A percentile compares a stretch with the other conserved stretches of the same genome.
Evolutionary conservation across 2,797 vertebrate species (phyloP).

Genomic region (Sebastes umbrosus): DNA sequence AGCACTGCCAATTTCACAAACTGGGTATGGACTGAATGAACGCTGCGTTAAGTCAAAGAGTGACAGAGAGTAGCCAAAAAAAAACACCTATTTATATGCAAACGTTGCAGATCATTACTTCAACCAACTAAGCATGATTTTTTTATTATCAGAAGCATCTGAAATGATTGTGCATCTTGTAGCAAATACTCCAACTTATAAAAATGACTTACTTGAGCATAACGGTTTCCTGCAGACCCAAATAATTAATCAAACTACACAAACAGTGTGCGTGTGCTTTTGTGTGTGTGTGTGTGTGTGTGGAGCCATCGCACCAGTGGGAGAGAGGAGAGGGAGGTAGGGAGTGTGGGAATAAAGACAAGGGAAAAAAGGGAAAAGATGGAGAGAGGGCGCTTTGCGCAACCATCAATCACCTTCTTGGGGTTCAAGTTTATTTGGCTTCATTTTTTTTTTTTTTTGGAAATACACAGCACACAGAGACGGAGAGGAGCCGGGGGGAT

Average conservation of each 20-base stretch:
- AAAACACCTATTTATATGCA: slow-evolving; percentile 8
- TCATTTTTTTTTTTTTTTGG: slow-evolving; percentile 69
- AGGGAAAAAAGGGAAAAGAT: slow-evolving; percentile 42
- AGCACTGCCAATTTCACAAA: background rate
- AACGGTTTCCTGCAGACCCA: slow-evolving; percentile 27
- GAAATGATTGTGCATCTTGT: slow-evolving; percentile 24
- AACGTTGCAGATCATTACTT: slow-evolving; percentile 15
- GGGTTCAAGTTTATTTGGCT: slow-evolving; percentile 77
- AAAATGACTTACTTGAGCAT: slow-evolving; percentile 52
- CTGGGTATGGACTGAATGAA: background rate
- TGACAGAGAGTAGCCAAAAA: background rate
- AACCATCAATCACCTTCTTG: slow-evolving; percentile 77
- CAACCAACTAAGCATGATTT: slow-evolving; percentile 12
- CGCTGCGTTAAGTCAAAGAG: background rate
- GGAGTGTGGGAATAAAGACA: slow-evolving; percentile 64
- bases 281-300: slow-evolving; percentile 2
- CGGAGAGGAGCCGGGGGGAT: slow-evolving; percentile 11
- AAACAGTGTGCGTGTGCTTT: slow-evolving; percentile 4
- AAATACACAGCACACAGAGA: slow-evolving; percentile 52
- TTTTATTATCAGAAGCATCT: slow-evolving; percentile 24
- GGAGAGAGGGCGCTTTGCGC: slow-evolving; percentile 56
- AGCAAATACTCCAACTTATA: slow-evolving; percentile 27
- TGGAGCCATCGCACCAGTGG: slow-evolving; percentile 36
- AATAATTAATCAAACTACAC: slow-evolving; percentile 69
- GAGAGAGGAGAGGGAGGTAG: slow-evolving; percentile 40